Percentiles rank a stretch among this genome's conserved stretches.
Evolutionary conservation across 2,113 vertebrate species (phyloP).

Genomic region (Diadophis punctatus): DNA sequence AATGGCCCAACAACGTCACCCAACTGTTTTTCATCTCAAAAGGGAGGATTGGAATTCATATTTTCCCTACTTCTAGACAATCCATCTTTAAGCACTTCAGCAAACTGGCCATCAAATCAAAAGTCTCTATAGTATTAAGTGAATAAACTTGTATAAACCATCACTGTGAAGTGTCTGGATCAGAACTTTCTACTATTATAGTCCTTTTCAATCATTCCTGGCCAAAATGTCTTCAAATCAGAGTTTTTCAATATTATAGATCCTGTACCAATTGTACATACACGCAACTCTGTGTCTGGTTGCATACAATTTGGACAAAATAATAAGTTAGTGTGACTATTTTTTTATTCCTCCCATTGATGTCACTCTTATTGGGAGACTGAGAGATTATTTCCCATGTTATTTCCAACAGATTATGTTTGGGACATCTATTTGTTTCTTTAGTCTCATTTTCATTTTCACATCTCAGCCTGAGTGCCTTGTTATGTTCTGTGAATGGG

Average conservation of each 20-base stretch:
- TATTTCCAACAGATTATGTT: too few species aligned
- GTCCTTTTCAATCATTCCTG: neutral
- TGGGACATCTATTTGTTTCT: too few species aligned
- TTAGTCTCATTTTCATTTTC: too few species aligned
- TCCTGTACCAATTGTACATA: neutral
- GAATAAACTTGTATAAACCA: neutral
- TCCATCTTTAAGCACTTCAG: neutral
- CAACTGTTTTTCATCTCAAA: neutral
- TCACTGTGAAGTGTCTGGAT: neutral
- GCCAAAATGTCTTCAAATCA: neutral
- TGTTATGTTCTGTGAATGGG: too few species aligned
- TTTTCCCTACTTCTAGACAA: neutral
- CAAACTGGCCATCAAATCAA: neutral
- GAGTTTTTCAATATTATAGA: neutral
- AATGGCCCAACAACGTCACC: neutral
- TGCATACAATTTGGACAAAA: too few species aligned
- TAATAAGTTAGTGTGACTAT: too few species aligned
- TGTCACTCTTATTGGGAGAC: too few species aligned
- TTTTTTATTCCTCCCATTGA: too few species aligned
- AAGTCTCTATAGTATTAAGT: neutral
- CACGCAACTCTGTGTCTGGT: neutral
- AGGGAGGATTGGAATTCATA: neutral
- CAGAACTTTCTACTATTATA: neutral
- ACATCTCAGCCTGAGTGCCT: too few species aligned
- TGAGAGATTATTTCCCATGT: too few species aligned